phyloP scores from a whole-genome alignment of 2,113 vertebrate genomes.

The Merops nubicus region DNA sequence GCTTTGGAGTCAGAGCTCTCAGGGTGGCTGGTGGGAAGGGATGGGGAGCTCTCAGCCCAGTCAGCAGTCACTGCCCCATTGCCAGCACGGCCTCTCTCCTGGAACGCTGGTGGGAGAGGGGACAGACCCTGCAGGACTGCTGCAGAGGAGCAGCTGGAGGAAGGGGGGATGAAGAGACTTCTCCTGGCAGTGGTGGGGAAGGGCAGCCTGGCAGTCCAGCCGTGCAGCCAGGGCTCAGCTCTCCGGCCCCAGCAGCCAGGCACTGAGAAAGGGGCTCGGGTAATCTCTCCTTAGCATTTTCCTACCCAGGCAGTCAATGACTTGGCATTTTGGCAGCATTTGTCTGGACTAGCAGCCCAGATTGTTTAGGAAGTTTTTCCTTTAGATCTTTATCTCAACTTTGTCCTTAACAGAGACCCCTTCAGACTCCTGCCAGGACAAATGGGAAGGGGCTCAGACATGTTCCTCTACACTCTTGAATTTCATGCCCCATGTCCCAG shows the following conservation, averaged over 20 bases:
- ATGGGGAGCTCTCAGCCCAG: neutral
- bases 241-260: neutral
- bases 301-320: neutral
- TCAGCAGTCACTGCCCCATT: neutral
- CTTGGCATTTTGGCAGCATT: neutral
- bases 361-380: neutral
- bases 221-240: neutral
- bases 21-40: neutral
- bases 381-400: slow-evolving; percentile 3
- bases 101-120: neutral
- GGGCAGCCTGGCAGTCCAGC: neutral
- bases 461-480: neutral
- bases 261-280: neutral
- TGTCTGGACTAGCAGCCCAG: neutral
- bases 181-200: neutral
- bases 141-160: neutral
- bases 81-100: neutral
- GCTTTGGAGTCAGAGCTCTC: neutral
- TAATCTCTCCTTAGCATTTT: neutral
- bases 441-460: neutral
- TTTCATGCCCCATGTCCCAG: neutral
- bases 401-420: neutral
- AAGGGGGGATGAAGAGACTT: neutral
- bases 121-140: neutral
- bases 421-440: neutral